Evolutionary conservation across 2,797 vertebrate genomes (phyloP), one percentile per base, ranked within the genome.

Genomic region (Lithobates pipiens): DNA sequence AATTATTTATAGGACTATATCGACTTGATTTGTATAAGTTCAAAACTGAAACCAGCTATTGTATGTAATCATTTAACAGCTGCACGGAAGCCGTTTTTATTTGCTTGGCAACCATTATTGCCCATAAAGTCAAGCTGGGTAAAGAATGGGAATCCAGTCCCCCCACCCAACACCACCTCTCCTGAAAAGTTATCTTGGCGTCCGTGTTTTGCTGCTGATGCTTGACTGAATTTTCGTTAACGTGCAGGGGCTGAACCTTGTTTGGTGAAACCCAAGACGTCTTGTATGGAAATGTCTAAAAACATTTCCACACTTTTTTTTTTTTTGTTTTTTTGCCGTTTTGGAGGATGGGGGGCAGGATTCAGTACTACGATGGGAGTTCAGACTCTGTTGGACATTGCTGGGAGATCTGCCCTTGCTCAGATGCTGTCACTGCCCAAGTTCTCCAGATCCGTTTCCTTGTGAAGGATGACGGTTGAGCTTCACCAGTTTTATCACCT

Each of bases 1-100:
- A 95, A 95, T 95, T 95, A 95, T 95, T 95, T 95, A 95, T 95
- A 95, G 95, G 94, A 95, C 93, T 93, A 92, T 95, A 95, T 90
- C 92, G 94, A 95, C 92, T 95, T 95, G 92, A 93, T 95, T 95
- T 95, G 94, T 95, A 95, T 95, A 95, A 93, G 91, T 94, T 95
- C 94, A 93, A 93, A 94, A 94, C 92, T 92, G 90, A 93, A 95
- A 95, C 92, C 91, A 93, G 94, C 92, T 91, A 54, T 71, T 42
- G 21, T 63, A 63, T 63, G 57, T 21, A 63, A 63, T 63, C 18
- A 21, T 63, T 63, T 63, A 63, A n/a, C 57, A n/a, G 57, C 23
- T 63, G 57, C 57, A 21, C 23, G 57, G 57, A 63, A 63, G 57
- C 57, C 57, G 57, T 63, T 46, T 32, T 46, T 63, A 23, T 63